Conservation (phyloP, 2,113 vertebrate genomes). For the Cairina moschata region DNA sequence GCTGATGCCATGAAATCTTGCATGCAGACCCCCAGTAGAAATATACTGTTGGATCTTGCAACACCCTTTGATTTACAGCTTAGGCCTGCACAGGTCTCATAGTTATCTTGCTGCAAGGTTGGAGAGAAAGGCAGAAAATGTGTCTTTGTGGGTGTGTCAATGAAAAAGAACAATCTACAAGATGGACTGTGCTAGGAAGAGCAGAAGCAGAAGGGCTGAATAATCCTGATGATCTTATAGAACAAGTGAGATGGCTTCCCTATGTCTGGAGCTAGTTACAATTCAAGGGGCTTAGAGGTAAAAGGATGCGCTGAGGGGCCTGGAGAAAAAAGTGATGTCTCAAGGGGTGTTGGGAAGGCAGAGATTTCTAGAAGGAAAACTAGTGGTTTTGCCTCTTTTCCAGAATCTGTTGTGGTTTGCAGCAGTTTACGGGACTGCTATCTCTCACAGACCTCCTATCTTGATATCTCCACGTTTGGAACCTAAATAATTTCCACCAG, state of each 20-base stretch:
- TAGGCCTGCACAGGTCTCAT: neutral
- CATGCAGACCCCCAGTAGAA: neutral
- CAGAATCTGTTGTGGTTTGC: neutral
- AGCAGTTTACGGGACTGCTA: neutral
- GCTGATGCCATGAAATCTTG: neutral
- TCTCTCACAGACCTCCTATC: neutral
- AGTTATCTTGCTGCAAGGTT: neutral
- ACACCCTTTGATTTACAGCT: neutral
- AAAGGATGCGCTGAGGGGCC: neutral
- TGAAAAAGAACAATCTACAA: neutral
- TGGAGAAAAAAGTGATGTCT: neutral
- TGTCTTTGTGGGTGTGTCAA: neutral
- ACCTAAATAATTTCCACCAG: neutral
- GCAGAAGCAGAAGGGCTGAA: neutral
- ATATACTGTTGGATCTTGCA: neutral
- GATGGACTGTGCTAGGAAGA: neutral
- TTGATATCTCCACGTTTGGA: neutral
- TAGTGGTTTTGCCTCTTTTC: neutral
- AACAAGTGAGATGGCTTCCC: neutral
- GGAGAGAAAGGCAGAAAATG: neutral
- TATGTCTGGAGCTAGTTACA: neutral
- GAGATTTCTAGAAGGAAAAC: neutral
- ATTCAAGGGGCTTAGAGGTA: neutral
- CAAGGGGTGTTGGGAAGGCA: neutral
- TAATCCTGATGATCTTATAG: neutral